Evolutionary conservation across 2,888 invertebrate genomes (phyloP), one percentile per base, ranked within the genome.

Genomic region (Drepanosiphum platanoidis): DNA sequence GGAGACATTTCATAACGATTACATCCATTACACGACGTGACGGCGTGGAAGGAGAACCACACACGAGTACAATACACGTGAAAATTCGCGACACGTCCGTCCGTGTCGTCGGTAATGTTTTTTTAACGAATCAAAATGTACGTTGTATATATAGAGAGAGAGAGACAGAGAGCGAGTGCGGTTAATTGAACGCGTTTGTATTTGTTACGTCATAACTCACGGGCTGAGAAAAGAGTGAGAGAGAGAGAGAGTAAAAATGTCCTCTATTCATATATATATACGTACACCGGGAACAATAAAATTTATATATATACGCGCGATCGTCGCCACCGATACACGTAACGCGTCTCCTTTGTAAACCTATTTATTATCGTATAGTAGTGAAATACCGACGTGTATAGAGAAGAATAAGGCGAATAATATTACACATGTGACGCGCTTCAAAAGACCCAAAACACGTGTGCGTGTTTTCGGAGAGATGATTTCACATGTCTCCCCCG

Each of bases 21-120:
- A 22, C n/a, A 1, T 61, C 9, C 8, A 61, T 22, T 61, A 61
- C n/a, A 7, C n/a, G 8, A n/a, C 13, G 61, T 27, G 61, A 27
- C n/a, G 22, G 1, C 1, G 22, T 8, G n/a, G 22, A 58, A 58
- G 11, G 18, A 58, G 58, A 11, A 42, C n/a, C n/a, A 7, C 11
- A 2, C 11, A 15, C 15, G 15, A 15, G 15, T 15, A 46, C 58
- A 7, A n/a, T n/a, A n/a, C 0, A 61, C 61, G 61, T 71, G 71
- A 4, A 72, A 72, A 72, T 72, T 72, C 42, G 22, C 72, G 9
- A 72, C 42, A 30, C 71, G 71, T 72, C 71, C 71, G 71, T 36
- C 18, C 15, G 7, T n/a, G 34, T 15, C 42, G 9, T 72, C 42
- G 39, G 42, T 72, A 72, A 72, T 72, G 72, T 72, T 42, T 72